A percentile compares a stretch with the other conserved stretches of the same genome.
phyloP scores from a whole-genome alignment of 2,113 vertebrate species.

The Xenus cinereus region DNA sequence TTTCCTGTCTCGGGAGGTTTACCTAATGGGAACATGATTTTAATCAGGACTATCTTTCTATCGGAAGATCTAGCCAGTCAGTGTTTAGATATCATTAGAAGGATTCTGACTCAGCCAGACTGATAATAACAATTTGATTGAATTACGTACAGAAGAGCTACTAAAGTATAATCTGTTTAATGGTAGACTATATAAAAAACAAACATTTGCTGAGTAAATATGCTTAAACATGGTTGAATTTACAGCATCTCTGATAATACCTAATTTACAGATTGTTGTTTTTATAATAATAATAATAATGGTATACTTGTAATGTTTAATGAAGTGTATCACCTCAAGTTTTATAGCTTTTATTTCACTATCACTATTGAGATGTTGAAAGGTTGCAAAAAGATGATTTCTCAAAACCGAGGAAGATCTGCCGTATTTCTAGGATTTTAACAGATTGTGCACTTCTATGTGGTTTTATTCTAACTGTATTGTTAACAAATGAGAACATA shows the following conservation, averaged over 20 bases:
- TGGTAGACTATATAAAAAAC: neutral
- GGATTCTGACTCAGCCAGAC: neutral
- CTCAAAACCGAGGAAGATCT: neutral
- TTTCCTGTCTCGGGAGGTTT: neutral
- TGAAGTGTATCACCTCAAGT: neutral
- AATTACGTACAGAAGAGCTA: neutral
- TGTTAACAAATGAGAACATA: neutral
- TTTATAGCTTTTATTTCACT: neutral
- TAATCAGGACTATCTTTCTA: neutral
- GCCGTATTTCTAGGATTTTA: neutral
- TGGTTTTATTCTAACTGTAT: neutral
- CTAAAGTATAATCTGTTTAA: neutral
- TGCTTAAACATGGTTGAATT: neutral
- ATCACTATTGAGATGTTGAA: neutral
- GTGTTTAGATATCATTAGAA: neutral
- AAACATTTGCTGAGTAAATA: neutral
- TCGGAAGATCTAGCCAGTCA: neutral
- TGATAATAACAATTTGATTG: neutral
- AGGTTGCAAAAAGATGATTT: neutral
- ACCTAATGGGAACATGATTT: neutral
- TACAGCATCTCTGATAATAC: neutral
- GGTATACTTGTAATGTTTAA: neutral
- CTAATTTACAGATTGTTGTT: neutral
- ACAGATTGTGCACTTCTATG: fast-evolving
- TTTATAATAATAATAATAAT: neutral